A percentile compares a stretch with the other conserved stretches of the same genome.
Conservation (phyloP, 2,797 vertebrate genomes). For the Phataginus tetradactyla region DNA sequence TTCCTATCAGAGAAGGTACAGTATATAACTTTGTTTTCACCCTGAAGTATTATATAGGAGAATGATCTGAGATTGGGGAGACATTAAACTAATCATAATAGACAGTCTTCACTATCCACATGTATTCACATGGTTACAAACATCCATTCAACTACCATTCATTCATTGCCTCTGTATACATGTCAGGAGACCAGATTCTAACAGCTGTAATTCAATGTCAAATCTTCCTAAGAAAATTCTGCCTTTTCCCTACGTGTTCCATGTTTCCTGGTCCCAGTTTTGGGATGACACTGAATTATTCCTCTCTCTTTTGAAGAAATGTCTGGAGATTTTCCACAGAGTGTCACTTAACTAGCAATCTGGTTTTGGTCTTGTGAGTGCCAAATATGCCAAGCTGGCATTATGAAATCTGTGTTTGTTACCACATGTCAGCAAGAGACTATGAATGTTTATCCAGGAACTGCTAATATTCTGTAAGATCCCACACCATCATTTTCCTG, state of each 20-base stretch:
- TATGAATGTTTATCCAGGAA: constrained; percentile 19
- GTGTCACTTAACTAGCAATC: neutral
- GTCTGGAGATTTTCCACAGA: neutral
- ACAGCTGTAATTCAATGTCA: constrained; percentile 16
- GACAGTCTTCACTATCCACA: neutral
- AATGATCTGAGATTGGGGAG: neutral
- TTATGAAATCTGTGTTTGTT: constrained; percentile 50
- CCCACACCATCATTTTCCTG: neutral
- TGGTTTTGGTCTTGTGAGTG: neutral
- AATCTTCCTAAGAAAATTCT: constrained; percentile 2
- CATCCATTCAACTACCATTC: neutral
- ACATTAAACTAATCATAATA: neutral
- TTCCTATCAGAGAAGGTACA: constrained; percentile 90
- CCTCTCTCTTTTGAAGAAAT: constrained; percentile 16
- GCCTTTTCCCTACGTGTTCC: neutral
- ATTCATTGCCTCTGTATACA: neutral
- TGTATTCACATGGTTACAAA: neutral
- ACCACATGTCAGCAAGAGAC: neutral
- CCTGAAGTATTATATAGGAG: neutral
- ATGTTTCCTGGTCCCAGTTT: neutral
- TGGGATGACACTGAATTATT: neutral
- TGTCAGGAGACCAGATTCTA: constrained; percentile 29
- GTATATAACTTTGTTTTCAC: constrained; percentile 22
- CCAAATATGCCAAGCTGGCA: neutral
- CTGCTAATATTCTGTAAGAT: neutral